Conservation (phyloP, 2,888 invertebrate genomes). For the Spisula solida region DNA sequence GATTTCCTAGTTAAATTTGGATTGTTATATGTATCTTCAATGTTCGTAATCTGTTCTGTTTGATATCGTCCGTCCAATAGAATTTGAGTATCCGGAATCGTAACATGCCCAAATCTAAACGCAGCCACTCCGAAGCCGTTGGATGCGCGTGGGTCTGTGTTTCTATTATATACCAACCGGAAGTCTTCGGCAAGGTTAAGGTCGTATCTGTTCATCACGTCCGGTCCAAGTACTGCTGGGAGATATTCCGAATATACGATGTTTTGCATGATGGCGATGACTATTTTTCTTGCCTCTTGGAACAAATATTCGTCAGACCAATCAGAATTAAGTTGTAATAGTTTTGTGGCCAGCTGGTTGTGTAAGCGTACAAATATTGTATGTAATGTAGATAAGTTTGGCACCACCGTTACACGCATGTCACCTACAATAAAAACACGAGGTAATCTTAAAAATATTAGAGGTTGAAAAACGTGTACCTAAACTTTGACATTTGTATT, state of each 20-base stretch:
- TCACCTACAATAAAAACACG: slow-evolving; percentile 90
- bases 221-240: slow-evolving; percentile 91
- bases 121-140: slow-evolving; percentile 52
- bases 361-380: slow-evolving; percentile 92
- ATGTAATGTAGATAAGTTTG: slow-evolving; percentile 95
- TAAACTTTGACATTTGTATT: too few species aligned
- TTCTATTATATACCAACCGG: slow-evolving; percentile 41
- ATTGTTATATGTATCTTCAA: slow-evolving; percentile 54
- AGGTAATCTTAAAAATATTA: too few species aligned
- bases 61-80: slow-evolving; percentile 12
- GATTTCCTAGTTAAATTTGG: slow-evolving; percentile 53
- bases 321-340: slow-evolving; percentile 93
- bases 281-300: slow-evolving; percentile 89
- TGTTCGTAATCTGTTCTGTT: not conserved
- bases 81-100: slow-evolving; percentile 48
- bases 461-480: too few species aligned
- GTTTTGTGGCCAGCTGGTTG: slow-evolving; percentile 93
- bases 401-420: slow-evolving; percentile 94
- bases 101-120: slow-evolving; percentile 59
- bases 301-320: slow-evolving; percentile 91
- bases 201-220: slow-evolving; percentile 46
- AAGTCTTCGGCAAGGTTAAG: slow-evolving; percentile 20
- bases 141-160: slow-evolving; percentile 39
- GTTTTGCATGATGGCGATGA: slow-evolving; percentile 91
- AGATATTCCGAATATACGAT: slow-evolving; percentile 88